Conservation (phyloP, 2,888 invertebrate genomes). For the Scelioninae gen. 2 region DNA sequence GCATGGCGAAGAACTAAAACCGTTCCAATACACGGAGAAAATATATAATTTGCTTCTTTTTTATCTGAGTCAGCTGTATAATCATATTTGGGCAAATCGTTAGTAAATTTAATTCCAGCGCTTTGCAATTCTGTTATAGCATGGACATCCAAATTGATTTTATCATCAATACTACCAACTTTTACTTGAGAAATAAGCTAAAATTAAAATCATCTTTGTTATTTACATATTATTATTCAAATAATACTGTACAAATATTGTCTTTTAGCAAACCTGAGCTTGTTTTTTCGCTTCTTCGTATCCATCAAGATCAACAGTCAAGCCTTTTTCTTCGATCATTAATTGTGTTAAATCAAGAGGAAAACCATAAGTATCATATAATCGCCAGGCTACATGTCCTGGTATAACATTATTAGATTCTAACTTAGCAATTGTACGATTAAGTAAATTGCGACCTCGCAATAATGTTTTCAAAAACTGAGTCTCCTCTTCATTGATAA, state of each 20-base stretch:
- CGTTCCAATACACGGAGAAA: constrained; percentile 83
- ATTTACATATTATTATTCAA: too few species aligned
- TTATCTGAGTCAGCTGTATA: constrained; percentile 83
- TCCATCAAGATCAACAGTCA: constrained; percentile 90
- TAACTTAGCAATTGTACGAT: constrained; percentile 92
- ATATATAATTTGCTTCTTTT: constrained; percentile 85
- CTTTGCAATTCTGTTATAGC: constrained; percentile 93
- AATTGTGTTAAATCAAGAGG: constrained; percentile 97
- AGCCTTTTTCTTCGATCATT: constrained; percentile 97
- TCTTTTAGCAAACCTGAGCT: constrained; percentile 81
- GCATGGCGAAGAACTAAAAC: constrained; percentile 88
- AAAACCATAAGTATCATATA: constrained; percentile 99
- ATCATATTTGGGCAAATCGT: constrained; percentile 94
- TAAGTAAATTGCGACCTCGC: constrained; percentile 91
- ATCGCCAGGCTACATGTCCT: constrained; percentile 97
- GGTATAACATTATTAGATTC: constrained; percentile 84
- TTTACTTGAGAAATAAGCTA: constrained; percentile 91
- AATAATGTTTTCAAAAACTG: constrained; percentile 97
- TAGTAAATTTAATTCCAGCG: constrained; percentile 85
- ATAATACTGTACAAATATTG: too few species aligned
- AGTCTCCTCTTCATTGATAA: constrained; percentile 97
- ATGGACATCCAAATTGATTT: constrained; percentile 94
- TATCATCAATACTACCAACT: constrained; percentile 86
- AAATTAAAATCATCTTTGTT: constrained; percentile 45
- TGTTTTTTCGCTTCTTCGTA: constrained; percentile 95